Percentiles rank a stretch among this genome's conserved stretches.
phyloP scores from a whole-genome alignment of 2,113 vertebrate genomes.

The Leucoraja erinaceus region DNA sequence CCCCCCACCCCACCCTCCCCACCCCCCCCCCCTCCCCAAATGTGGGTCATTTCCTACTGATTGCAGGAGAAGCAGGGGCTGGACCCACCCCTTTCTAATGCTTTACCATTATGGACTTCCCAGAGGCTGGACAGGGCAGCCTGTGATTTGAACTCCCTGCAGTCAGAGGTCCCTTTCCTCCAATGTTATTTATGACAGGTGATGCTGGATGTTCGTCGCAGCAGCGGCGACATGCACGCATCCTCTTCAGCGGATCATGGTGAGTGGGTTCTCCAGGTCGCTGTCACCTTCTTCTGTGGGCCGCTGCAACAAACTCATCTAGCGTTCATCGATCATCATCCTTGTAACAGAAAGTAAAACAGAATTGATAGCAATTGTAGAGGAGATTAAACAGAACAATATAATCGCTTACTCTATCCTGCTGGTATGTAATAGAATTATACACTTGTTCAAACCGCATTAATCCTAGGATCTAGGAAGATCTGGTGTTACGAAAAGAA shows the following conservation, averaged over 20 bases:
- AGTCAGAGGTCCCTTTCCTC: slow-evolving; percentile 60
- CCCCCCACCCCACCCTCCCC: too few relatives aligned
- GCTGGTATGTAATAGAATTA: not conserved
- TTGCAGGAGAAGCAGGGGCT: not conserved
- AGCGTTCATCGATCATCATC: slow-evolving; percentile 98
- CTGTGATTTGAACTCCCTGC: slow-evolving; percentile 52
- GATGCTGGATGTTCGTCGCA: slow-evolving; percentile 72
- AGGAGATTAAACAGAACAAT: not conserved
- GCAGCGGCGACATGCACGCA: slow-evolving; percentile 74
- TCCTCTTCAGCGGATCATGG: slow-evolving; percentile 70
- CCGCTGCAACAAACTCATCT: slow-evolving; percentile 90
- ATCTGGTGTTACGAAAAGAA: too few relatives aligned
- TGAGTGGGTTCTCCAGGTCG: slow-evolving; percentile 67
- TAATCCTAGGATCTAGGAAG: too few relatives aligned
- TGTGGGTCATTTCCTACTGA: not conserved
- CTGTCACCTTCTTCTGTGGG: slow-evolving; percentile 84
- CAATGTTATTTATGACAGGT: slow-evolving; percentile 70
- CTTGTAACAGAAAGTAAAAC: slow-evolving; percentile 51
- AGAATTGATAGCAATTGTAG: not conserved
- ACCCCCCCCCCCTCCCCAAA: not conserved
- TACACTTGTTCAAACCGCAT: not conserved
- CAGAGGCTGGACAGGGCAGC: slow-evolving; percentile 63
- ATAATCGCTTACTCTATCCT: not conserved
- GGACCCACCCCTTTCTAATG: too few relatives aligned
- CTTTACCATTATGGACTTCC: slow-evolving; percentile 71